Conservation (phyloP, 1,140 invertebrate species). For the Colletes gigas region DNA sequence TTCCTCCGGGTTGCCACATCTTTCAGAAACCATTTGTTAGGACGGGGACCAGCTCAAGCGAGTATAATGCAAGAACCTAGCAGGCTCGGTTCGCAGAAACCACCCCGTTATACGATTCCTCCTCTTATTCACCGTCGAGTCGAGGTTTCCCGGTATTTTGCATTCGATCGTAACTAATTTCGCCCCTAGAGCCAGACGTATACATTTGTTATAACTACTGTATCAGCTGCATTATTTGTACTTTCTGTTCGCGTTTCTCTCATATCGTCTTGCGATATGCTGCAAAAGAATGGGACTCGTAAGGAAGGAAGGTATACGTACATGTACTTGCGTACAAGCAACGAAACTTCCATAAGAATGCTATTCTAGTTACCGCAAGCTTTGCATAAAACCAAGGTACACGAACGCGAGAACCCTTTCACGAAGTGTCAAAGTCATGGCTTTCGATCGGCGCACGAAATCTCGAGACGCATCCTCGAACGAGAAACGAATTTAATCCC, state of each 20-base stretch:
- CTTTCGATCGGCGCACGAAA: conserved; percentile 48
- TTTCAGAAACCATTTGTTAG: conserved; percentile 70
- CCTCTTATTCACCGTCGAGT: conserved; percentile 36
- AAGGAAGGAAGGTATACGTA: not conserved
- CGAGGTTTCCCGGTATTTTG: conserved; percentile 40
- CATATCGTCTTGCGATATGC: not conserved
- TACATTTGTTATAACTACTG: not conserved
- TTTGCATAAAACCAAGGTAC: not conserved
- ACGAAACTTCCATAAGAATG: too few relatives aligned
- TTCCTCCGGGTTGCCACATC: conserved; percentile 52
- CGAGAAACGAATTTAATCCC: conserved; percentile 66
- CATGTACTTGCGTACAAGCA: too few relatives aligned
- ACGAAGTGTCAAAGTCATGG: conserved; percentile 40
- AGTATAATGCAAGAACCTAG: conserved; percentile 61
- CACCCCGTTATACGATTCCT: conserved; percentile 52
- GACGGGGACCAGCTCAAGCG: conserved; percentile 56
- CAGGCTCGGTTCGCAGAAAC: conserved; percentile 46
- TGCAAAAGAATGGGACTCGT: not conserved
- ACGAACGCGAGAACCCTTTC: not conserved
- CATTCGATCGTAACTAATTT: conserved; percentile 46
- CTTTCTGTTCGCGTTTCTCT: not conserved
- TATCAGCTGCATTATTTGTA: not conserved
- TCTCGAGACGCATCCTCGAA: conserved; percentile 34
- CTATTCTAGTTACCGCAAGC: too few relatives aligned
- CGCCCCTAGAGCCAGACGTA: conserved; percentile 6